Evolutionary conservation across 2,888 invertebrate genomes (phyloP).

Genomic region (Nemotelus nigrinus): DNA sequence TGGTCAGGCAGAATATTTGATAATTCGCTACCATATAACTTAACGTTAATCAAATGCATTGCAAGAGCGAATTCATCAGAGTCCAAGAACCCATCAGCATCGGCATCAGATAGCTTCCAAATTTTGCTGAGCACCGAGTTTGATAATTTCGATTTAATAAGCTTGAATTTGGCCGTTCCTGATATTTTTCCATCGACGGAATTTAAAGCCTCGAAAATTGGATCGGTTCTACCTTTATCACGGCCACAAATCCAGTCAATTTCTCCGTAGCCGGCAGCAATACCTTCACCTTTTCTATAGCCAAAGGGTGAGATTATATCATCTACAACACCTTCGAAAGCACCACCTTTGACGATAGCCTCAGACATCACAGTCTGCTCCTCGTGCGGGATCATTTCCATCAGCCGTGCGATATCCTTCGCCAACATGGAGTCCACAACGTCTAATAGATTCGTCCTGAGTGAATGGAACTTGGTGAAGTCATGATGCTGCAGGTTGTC

Average conservation of each 20-base stretch:
- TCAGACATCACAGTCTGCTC: constrained; percentile 73
- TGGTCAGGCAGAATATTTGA: constrained; percentile 88
- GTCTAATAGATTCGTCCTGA: constrained; percentile 91
- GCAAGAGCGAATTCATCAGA: constrained; percentile 97
- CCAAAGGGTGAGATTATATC: constrained; percentile 92
- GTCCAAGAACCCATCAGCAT: constrained; percentile 95
- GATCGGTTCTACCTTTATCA: constrained; percentile 87
- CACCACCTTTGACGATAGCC: constrained; percentile 85
- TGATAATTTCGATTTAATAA: constrained; percentile 97
- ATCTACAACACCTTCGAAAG: constrained; percentile 92
- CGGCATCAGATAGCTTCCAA: constrained; percentile 97
- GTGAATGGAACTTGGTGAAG: constrained; percentile 91
- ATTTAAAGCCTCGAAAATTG: constrained; percentile 79
- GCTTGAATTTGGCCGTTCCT: constrained; percentile 92
- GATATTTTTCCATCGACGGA: constrained; percentile 95
- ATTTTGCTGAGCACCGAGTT: constrained; percentile 97
- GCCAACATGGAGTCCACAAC: constrained; percentile 96
- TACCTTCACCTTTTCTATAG: constrained; percentile 93
- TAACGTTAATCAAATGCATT: constrained; percentile 94
- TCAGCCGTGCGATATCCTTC: constrained; percentile 92
- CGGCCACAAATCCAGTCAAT: constrained; percentile 96
- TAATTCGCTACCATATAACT: constrained; percentile 91
- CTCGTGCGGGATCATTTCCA: constrained; percentile 97
- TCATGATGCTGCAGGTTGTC: constrained; percentile 86
- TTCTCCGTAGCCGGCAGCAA: constrained; percentile 95